Conservation (phyloP, 2,113 vertebrate genomes). For the Toxotes jaculatrix region DNA sequence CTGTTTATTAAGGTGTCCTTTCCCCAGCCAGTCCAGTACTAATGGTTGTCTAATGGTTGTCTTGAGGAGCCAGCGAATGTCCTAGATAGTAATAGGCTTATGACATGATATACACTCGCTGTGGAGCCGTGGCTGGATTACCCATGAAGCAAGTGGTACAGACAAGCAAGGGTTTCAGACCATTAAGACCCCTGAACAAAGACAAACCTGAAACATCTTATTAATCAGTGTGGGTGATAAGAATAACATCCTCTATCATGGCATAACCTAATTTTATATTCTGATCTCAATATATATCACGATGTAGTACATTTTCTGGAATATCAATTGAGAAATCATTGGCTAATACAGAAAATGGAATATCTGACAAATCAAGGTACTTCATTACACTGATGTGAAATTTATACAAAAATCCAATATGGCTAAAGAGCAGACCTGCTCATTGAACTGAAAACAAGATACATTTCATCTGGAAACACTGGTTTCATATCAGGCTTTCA, state of each 20-base stretch:
- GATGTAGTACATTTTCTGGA: not conserved
- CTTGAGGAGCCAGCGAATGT: constrained; percentile 40
- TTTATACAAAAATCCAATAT: not conserved
- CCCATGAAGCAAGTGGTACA: not conserved
- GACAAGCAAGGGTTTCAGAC: constrained; percentile 1
- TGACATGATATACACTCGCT: constrained; percentile 33
- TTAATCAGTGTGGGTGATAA: not conserved
- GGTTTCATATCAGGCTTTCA: not conserved
- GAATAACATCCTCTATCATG: not conserved
- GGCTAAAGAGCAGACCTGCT: not conserved
- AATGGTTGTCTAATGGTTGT: constrained; percentile 25
- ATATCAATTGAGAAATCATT: not conserved
- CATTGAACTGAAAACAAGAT: not conserved
- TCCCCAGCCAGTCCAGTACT: not conserved
- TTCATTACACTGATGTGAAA: not conserved
- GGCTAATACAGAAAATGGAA: not conserved
- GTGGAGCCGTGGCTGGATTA: constrained; percentile 40
- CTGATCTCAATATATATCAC: not conserved
- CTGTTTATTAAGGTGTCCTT: constrained; percentile 22
- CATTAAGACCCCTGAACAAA: not conserved
- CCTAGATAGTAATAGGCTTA: constrained; percentile 54
- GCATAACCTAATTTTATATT: not conserved
- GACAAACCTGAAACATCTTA: not conserved
- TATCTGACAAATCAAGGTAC: not conserved
- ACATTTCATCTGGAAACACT: not conserved